These are phyloP conservation scores for Aramus guarauna DNA, from an alignment of 2,113 vertebrate species.

Conservation along the genomic window DNA sequence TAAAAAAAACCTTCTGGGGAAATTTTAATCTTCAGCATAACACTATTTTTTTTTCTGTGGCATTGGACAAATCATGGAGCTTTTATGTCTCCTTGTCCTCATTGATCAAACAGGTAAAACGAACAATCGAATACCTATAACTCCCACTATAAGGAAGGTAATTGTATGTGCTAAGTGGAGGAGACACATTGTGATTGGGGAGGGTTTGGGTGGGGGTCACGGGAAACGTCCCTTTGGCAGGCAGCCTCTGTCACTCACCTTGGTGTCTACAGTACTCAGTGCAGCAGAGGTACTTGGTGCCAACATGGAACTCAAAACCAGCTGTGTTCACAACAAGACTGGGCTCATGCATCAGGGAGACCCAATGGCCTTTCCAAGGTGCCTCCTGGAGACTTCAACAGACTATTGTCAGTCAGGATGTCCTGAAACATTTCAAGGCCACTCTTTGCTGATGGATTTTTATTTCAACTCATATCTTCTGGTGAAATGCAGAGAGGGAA, in stretches of 20 bases:
- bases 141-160: neutral
- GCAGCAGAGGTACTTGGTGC: neutral
- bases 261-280: neutral
- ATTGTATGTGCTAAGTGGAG: neutral
- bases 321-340: neutral
- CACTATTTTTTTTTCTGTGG: neutral
- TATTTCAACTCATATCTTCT: neutral
- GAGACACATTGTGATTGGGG: neutral
- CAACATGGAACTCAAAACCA: neutral
- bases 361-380: neutral
- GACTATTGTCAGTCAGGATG: neutral
- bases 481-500: neutral
- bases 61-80: neutral
- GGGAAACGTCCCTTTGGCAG: rapidly evolving
- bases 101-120: neutral
- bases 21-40: neutral
- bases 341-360: no score
- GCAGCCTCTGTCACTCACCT: neutral
- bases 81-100: neutral
- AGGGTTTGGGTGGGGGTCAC: neutral
- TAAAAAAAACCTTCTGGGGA: neutral
- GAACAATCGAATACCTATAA: neutral
- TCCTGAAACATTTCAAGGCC: neutral
- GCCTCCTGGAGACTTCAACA: neutral
- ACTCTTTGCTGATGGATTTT: neutral